These are phyloP conservation scores for Drosophila erecta DNA, from an alignment of 1,140 invertebrate species.

Conservation along the genomic window DNA sequence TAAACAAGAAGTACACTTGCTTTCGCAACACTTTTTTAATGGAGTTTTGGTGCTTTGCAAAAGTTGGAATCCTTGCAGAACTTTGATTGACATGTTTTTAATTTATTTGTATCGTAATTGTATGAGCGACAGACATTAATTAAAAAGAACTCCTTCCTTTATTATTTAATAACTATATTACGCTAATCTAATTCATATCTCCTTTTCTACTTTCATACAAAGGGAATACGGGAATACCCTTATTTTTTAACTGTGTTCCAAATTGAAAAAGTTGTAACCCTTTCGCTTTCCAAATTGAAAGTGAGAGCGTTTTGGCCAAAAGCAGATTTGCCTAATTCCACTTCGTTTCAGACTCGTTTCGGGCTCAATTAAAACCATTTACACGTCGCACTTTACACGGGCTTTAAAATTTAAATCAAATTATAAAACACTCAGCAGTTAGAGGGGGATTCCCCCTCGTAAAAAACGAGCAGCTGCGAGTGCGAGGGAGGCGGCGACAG, in stretches of 20 bases:
- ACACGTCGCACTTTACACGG: constrained; percentile 70
- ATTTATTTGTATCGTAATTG: not conserved
- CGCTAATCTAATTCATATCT: no score
- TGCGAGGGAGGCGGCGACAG: constrained; percentile 3
- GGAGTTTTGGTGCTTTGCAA: not conserved
- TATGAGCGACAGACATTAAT: not conserved
- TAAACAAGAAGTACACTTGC: constrained; percentile 9
- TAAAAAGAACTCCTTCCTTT: no score
- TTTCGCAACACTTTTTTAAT: not conserved
- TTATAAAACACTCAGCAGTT: constrained; percentile 62
- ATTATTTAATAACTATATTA: no score
- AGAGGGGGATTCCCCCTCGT: not conserved
- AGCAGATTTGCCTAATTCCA: constrained; percentile 59
- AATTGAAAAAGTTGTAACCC: no score
- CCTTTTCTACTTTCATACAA: no score
- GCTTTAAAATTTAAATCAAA: constrained; percentile 73
- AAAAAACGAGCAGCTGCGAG: constrained; percentile 1
- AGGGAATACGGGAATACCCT: no score
- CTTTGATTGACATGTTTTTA: not conserved
- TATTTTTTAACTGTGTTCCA: no score
- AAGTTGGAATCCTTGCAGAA: not conserved
- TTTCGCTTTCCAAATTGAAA: constrained; percentile 6
- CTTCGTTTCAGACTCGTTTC: constrained; percentile 66
- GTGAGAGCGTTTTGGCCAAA: constrained; percentile 6
- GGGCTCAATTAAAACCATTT: constrained; percentile 79